Evolutionary conservation across 2,888 invertebrate genomes (phyloP).

Genomic region (Lithophane ornitopus): DNA sequence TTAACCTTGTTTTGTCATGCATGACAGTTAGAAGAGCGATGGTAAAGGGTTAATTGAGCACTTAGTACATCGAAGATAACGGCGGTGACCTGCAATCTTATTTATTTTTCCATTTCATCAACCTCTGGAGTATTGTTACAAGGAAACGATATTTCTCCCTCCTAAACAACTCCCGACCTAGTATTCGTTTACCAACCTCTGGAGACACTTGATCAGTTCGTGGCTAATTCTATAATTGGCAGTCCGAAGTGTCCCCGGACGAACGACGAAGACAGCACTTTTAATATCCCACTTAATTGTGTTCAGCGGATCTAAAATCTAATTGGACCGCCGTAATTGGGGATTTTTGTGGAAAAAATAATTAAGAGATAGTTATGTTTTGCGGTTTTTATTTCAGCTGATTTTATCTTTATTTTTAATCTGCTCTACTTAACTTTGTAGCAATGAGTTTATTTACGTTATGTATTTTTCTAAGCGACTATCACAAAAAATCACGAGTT

Average conservation of each 20-base stretch:
- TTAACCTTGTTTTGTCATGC: neutral
- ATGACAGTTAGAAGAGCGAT: neutral
- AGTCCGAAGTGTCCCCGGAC: constrained; percentile 51
- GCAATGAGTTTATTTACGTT: neutral
- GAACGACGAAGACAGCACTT: constrained; percentile 58
- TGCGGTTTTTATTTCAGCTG: constrained; percentile 23
- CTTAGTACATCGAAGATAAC: neutral
- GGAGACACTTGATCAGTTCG: constrained; percentile 55
- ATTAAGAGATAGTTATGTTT: constrained; percentile 43
- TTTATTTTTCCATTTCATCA: neutral
- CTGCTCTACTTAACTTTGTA: constrained; percentile 1
- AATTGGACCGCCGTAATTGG: constrained; percentile 54
- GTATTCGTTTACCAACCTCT: constrained; percentile 42
- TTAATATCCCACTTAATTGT: constrained; percentile 62
- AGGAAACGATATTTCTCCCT: neutral
- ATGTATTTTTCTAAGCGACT: neutral
- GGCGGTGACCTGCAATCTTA: neutral
- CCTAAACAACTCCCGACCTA: neutral
- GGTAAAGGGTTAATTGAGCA: neutral
- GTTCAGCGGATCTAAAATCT: constrained; percentile 52
- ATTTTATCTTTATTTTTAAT: constrained; percentile 9
- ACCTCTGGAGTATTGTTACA: too few relatives aligned
- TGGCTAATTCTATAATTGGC: constrained; percentile 63
- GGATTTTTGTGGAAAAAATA: constrained; percentile 45
- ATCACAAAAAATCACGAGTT: neutral